Conservation (phyloP, 1,140 invertebrate species). For the Bombus waltoni region DNA sequence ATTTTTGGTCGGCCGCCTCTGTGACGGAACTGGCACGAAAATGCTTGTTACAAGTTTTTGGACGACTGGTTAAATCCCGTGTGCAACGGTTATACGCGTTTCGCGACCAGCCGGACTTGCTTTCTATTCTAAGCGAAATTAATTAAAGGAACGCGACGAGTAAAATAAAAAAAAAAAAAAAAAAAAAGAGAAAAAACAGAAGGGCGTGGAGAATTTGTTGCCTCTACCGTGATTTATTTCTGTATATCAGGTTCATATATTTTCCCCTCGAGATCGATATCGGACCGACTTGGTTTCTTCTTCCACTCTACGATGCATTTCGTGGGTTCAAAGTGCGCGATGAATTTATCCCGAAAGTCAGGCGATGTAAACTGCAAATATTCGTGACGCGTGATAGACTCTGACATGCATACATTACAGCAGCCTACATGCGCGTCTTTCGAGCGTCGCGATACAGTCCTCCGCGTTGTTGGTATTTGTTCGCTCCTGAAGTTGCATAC, state of each 20-base stretch:
- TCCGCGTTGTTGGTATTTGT: conserved; percentile 38
- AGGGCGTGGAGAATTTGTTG: not conserved
- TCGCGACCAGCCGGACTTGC: not conserved
- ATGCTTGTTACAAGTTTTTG: conserved; percentile 30
- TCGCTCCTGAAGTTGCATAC: conserved; percentile 40
- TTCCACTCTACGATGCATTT: not conserved
- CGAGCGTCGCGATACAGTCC: conserved; percentile 44
- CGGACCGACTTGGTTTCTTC: not conserved
- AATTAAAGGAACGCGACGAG: not conserved
- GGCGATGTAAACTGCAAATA: conserved; percentile 39
- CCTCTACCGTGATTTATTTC: not conserved
- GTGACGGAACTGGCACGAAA: not conserved
- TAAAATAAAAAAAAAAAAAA: too few species aligned
- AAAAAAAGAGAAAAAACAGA: not conserved
- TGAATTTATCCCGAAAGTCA: conserved; percentile 17
- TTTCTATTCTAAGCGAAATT: conserved; percentile 8
- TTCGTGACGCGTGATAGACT: conserved; percentile 23
- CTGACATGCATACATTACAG: conserved; percentile 9
- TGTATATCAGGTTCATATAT: not conserved
- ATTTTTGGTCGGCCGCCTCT: conserved; percentile 14
- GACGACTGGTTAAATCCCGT: conserved; percentile 5
- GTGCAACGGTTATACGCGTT: not conserved
- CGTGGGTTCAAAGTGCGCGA: not conserved
- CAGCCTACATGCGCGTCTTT: conserved; percentile 20
- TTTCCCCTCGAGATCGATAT: not conserved